Evolutionary conservation across 2,888 invertebrate genomes (phyloP), one percentile per base, ranked within the genome.

Genomic region (Cantharis lateralis): DNA sequence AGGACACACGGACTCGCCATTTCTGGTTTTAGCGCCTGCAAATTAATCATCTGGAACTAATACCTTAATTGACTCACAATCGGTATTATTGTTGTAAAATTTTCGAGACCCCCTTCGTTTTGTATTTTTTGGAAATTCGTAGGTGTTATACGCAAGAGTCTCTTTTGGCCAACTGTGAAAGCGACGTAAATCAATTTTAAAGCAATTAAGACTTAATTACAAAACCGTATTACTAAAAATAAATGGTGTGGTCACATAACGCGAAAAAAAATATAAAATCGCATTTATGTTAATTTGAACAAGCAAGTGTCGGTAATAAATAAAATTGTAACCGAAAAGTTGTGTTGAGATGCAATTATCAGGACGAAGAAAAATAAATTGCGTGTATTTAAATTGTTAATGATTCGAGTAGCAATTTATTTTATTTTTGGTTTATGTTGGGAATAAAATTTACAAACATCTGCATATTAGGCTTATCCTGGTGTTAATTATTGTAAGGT

Each of bases 311-410:
- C 20, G 16, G 72, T 66, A 72, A 24, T 20, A 20, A 68, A 68
- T 69, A 74, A 74, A 74, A 74, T 26, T 10, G 15, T 16, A 73
- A 69, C 74, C 69, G 62, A 74, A 74, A 74, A 26, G 24, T 74
- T 74, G 69, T 74, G 62, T 62, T 62, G 15, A 32, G 64, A 63
- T 62, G 68, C 68, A 75, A 68, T 71, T 71, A 75, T 75, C 75
- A 62, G 26, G 48, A 62, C 61, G 15, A 68, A 18, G 68, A 32
- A 75, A 71, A 68, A 75, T 75, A 75, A 71, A 71, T 75, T 68
- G 71, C 75, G 26, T n/a, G 24, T 68, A 75, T 75, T 75, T 75
- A 75, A 75, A 75, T 75, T 75, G 75, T 71, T 75, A 75, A 75
- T 75, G 75, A 75, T 64, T 32, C 18, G 64, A 62, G 66, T 71